Evolutionary conservation across 2,797 vertebrate genomes (phyloP).

Genomic region (Sardinella longiceps): DNA sequence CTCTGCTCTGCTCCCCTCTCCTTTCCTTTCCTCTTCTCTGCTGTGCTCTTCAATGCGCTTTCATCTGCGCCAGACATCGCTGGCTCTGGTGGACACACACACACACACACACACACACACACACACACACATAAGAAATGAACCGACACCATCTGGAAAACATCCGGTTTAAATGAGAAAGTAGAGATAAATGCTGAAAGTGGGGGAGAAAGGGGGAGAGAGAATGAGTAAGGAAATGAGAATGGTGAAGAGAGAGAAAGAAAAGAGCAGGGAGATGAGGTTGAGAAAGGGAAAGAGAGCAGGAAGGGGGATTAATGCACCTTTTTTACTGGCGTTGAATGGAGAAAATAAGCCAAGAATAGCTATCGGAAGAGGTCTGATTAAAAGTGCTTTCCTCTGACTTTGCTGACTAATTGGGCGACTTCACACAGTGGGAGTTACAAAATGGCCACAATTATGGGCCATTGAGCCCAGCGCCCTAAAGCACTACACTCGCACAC

Average conservation of each 20-base stretch:
- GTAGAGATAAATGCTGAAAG: slow-evolving; percentile 55
- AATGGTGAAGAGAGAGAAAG: background rate
- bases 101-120: no score
- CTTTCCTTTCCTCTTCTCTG: background rate
- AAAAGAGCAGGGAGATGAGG: no score
- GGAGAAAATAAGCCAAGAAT: background rate
- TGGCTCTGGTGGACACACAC: background rate
- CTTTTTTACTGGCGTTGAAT: slow-evolving; percentile 34
- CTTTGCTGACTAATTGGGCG: slow-evolving; percentile 15
- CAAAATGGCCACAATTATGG: slow-evolving; percentile 23
- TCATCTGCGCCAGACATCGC: background rate
- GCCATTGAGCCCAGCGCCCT: background rate
- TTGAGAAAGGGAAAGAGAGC: background rate
- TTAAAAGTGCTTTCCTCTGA: background rate
- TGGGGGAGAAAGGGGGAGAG: background rate
- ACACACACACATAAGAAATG: background rate
- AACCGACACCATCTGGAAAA: background rate
- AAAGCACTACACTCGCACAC: background rate
- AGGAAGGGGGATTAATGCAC: background rate
- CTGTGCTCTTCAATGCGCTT: background rate
- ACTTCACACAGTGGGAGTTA: slow-evolving; percentile 9
- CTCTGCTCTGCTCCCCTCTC: background rate
- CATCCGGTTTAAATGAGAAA: slow-evolving; percentile 37
- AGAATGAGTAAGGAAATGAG: background rate
- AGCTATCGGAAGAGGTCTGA: background rate